Base-by-base conservation (phyloP, 2,888 invertebrate species). In the Aphidius colemani region DNA sequence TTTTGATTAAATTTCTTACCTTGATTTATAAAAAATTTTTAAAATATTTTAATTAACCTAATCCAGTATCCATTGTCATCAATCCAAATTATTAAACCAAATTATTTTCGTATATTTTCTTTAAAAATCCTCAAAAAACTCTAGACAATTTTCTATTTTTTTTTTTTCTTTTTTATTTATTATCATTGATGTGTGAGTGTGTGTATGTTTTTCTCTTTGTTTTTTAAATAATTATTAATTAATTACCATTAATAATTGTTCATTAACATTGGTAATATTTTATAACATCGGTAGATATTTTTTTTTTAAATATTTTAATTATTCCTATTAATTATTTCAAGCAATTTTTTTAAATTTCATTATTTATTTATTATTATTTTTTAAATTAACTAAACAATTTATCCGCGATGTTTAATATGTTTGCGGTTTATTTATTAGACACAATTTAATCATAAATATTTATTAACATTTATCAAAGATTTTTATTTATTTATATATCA, bases 251-350 rank as follows among this genome's bases (percentile, higher is more conserved):
- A 73, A 71, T 30, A 73, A 71, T 74, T 76, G 75, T 75, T 57
- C 75, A 76, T 77, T 78, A 79, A 79, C 76, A 78, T 74, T 30
- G 30, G 73, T 78, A 76, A 77, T 76, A 75, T 67, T 72, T 67
- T 72, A 75, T 77, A 78, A 78, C 77, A 79, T 78, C 70, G 72
- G 77, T 78, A 76, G 74, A 76, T 78, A 75, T 77, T 76, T 73
- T 67, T 73, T 77, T n/a, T n/a, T n/a, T n/a, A n/a, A n/a, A n/a
- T n/a, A n/a, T n/a, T n/a, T 75, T 77, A 70, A 75, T 74, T 71
- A 68, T 72, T 74, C 69, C 73, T 72, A 53, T 58, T n/a, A n/a
- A n/a, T 59, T 68, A 67, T 53, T 59, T 59, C 44, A n/a, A 46
- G 39, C 39, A 43, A 13, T 40, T 50, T 30, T n/a, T 18, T 18